A percentile compares a stretch with the other conserved stretches of the same genome.
Conservation (phyloP, 2,797 vertebrate species). For the Hybognathus amarus region DNA sequence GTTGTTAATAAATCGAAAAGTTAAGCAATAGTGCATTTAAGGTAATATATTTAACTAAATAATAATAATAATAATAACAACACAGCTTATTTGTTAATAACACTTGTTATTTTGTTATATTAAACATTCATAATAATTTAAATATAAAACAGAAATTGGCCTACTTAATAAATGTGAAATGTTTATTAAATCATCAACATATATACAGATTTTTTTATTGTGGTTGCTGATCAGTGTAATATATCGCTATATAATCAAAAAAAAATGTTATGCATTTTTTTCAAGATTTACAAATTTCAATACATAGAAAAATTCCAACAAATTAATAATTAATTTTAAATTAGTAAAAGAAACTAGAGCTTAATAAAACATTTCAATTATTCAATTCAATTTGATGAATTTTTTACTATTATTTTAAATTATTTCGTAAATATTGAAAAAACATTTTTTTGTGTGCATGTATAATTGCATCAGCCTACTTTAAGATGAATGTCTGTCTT, state of each 20-base stretch:
- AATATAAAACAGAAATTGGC: background rate
- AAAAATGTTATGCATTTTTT: no score
- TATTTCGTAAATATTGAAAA: no score
- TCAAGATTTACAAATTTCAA: no score
- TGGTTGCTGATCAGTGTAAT: background rate
- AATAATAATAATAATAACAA: background rate
- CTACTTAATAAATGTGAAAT: background rate
- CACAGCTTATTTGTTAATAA: no score
- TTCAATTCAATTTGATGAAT: no score
- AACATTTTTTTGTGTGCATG: no score
- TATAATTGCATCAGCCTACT: constrained; percentile 3
- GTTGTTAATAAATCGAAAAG: background rate
- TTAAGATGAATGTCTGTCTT: constrained; percentile 14
- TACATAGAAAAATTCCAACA: no score
- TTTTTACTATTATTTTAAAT: no score
- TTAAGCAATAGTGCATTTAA: background rate
- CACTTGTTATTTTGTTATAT: background rate
- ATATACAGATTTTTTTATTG: background rate
- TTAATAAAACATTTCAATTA: no score
- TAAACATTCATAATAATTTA: background rate
- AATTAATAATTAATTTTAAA: no score
- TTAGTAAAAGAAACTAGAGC: no score
- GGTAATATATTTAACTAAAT: background rate
- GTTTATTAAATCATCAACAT: background rate
- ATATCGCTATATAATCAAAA: background rate